Base-by-base conservation (phyloP, 2,113 vertebrate species). In the Phylloscopus trochiloides region DNA sequence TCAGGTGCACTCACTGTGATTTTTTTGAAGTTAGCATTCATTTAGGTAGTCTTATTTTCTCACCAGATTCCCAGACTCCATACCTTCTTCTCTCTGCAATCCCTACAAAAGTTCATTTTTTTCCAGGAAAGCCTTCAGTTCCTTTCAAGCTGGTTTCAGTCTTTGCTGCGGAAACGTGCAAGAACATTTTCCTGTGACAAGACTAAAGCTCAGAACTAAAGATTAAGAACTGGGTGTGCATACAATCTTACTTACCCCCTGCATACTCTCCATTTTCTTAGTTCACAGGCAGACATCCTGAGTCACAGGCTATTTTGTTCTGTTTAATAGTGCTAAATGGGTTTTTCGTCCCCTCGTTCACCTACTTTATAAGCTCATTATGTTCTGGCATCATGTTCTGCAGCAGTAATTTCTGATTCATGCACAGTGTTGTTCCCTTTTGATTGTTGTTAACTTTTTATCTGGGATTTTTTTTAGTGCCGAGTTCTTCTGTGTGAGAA, bases 311-410 rank as follows among this genome's bases (percentile, higher is more conserved):
- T 91, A 80, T 74, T 91, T 77, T 0, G 0, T 40, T 73, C 65
- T 73, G 10, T 76, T 88, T 84, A 86, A 84, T 38, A 77, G 59
- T 29, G 14, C 76, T 91, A 92, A 83, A 91, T 91, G 52, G 47
- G 5, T 73, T 89, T 94, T 89, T 83, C 67, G 88, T 54, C 50
- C 80, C 17, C 59, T 86, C 84, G 43, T 88, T 94, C 47, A 86
- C 76, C 83, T 94, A 83, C 75, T 73, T 86, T 95, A 92, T 66
- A 88, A 76, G 83, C 76, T 92, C 75, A 58, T 91, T 91, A 75
- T 57, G 28, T 71, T 86, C 86, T 82, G 78, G 62, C 70, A 85
- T 72, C 28, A 3, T 51, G 31, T 63, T 88, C 75, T 34, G 21
- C 66, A 90, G 66, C 74, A 2, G 0, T 81, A 79, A 29, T 86